phyloP scores from a whole-genome alignment of 2,888 invertebrate species.

The Rhorus exstirpatorius region DNA sequence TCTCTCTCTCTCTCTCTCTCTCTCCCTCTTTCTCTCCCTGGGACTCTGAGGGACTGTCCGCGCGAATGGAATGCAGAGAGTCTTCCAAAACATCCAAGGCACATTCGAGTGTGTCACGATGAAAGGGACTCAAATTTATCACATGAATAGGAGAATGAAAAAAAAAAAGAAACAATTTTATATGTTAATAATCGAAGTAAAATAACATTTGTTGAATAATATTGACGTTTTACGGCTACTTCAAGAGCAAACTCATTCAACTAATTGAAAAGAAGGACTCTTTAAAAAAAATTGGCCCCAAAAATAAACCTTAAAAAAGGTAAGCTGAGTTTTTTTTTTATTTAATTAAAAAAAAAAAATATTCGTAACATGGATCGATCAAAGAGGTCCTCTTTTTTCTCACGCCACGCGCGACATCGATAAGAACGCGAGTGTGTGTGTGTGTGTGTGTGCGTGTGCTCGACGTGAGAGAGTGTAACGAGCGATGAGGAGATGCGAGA shows the following conservation, averaged over 20 bases:
- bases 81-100: conserved; percentile 54
- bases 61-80: conserved; percentile 62
- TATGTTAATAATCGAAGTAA: conserved; percentile 18
- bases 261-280: too few relatives aligned
- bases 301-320: too few relatives aligned
- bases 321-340: too few relatives aligned
- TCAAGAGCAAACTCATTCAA: too few relatives aligned
- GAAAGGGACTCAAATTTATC: conserved; percentile 58
- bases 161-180: conserved; percentile 4
- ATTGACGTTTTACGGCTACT: too few relatives aligned
- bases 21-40: conserved; percentile 9
- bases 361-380: conserved; percentile 2
- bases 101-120: conserved; percentile 51
- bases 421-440: too few relatives aligned
- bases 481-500: conserved; percentile 37
- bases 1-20: conserved; percentile 18
- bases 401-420: conserved; percentile 38
- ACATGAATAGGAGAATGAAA: conserved; percentile 11
- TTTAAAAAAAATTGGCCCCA: too few relatives aligned
- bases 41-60: conserved; percentile 52
- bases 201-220: too few relatives aligned
- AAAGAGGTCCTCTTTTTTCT: background rate
- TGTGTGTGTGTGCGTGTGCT: too few relatives aligned
- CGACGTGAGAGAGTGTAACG: conserved; percentile 13
- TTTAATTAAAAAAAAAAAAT: too few relatives aligned